Evolutionary conservation across 2,888 invertebrate species (phyloP), one percentile per base, ranked within the genome.

Genomic region (Chrysolina haemoptera): DNA sequence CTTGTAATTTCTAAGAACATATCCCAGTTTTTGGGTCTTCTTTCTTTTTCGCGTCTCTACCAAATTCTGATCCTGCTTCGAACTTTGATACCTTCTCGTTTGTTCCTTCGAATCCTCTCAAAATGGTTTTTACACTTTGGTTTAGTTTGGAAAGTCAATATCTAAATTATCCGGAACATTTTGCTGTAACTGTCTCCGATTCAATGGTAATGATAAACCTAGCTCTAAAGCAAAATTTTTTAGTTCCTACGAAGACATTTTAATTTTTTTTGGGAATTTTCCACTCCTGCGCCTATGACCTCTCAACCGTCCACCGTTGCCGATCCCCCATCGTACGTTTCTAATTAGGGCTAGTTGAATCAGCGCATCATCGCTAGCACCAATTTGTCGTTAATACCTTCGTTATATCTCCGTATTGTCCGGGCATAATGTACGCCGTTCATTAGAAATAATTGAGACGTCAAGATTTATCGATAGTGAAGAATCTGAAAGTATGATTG

Each of bases 311-410:
- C 69, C 66, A 22, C 14, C 48, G n/a, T 27, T 14, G 59, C 27
- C 22, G 62, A 48, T 65, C 48, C 27, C 22, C 27, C 50, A 16
- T 27, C 35, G 66, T 22, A 16, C 16, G 27, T 66, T 11, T 78
- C 79, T 82, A 83, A 83, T 83, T 82, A 83, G 81, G 82, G 80
- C 76, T 79, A 79, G 83, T 81, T 77, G 82, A 82, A 82, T 80
- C 80, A 76, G 78, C 77, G 78, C 82, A 81, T 82, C 79, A 80
- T 81, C 79, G 81, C 81, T 80, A 78, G 75, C 76, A 66, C 50
- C 66, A 82, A 83, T 82, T 83, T 82, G 80, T 82, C 81, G 79
- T 77, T 82, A 82, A 83, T 82, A 81, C 80, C 78, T 80, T 79
- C 80, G 77, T 79, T 80, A 79, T 75, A 73, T 73, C 75, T 75